These are phyloP conservation scores for Psittacara wagleri DNA, from an alignment of 2,113 vertebrate species.

Conservation along the genomic window DNA sequence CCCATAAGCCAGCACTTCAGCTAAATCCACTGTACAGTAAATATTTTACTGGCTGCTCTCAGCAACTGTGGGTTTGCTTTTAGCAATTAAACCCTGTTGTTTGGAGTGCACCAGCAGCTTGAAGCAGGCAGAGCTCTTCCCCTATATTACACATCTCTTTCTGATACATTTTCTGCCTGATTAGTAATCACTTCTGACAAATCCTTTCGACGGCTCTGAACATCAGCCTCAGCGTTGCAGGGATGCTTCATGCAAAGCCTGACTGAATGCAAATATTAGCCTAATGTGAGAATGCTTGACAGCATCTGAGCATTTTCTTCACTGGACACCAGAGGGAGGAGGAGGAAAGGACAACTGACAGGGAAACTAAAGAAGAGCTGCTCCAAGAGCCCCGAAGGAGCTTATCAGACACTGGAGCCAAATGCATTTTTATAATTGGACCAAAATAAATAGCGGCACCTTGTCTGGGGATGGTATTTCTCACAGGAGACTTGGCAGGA, in stretches of 20 bases:
- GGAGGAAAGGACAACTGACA: conserved; percentile 28
- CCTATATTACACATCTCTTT: background rate
- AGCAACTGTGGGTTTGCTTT: background rate
- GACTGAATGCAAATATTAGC: background rate
- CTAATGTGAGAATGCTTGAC: background rate
- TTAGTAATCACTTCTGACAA: conserved; percentile 57
- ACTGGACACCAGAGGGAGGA: conserved; percentile 65
- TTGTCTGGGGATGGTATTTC: background rate
- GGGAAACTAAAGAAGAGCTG: background rate
- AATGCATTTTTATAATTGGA: background rate
- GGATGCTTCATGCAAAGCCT: background rate
- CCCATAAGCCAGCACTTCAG: background rate
- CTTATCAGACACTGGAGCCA: background rate
- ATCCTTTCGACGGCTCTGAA: conserved; percentile 3
- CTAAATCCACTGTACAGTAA: background rate
- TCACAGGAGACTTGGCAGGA: background rate
- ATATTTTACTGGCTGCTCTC: conserved; percentile 21
- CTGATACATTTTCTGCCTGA: conserved; percentile 56
- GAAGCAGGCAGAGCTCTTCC: conserved; percentile 25
- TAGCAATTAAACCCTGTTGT: background rate
- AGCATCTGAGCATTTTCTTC: conserved; percentile 39
- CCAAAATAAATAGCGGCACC: background rate
- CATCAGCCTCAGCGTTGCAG: background rate
- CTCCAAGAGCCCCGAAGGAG: background rate
- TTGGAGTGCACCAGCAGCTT: background rate